Percentiles rank a stretch among this genome's conserved stretches.
Conservation (phyloP, 2,113 vertebrate species). For the Hemibagrus wyckioides region DNA sequence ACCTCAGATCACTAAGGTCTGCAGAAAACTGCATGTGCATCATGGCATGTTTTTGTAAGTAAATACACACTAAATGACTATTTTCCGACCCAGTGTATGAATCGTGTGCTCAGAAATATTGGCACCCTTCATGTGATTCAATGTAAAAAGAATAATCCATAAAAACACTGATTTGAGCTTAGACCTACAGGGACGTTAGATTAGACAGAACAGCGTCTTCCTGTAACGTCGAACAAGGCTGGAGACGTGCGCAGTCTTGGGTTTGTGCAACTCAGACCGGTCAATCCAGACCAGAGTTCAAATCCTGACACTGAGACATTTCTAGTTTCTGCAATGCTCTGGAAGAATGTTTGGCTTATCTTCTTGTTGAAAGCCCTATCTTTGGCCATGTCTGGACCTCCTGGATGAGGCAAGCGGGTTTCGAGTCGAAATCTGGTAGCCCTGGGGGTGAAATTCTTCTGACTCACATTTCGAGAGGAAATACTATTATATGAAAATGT, state of each 20-base stretch:
- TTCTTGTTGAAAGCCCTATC: conserved; percentile 2
- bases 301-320: neutral
- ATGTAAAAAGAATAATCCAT: neutral
- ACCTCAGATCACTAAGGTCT: no score
- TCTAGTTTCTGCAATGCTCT: neutral
- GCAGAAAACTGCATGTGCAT: neutral
- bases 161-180: neutral
- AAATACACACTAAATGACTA: neutral
- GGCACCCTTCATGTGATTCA: neutral
- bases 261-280: neutral
- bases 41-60: neutral
- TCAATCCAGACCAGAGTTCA: neutral
- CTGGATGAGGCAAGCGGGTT: neutral
- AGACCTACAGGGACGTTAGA: neutral
- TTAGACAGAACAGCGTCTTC: neutral
- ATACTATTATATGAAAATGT: neutral
- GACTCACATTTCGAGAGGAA: neutral
- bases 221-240: neutral
- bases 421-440: neutral
- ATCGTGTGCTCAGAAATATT: neutral
- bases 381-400: neutral
- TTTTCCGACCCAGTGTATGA: neutral
- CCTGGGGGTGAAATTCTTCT: neutral
- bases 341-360: neutral
- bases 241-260: neutral